A percentile compares a stretch with the other conserved stretches of the same genome.
phyloP scores from a whole-genome alignment of 2,888 invertebrate genomes.

The Colostygia pectinataria region DNA sequence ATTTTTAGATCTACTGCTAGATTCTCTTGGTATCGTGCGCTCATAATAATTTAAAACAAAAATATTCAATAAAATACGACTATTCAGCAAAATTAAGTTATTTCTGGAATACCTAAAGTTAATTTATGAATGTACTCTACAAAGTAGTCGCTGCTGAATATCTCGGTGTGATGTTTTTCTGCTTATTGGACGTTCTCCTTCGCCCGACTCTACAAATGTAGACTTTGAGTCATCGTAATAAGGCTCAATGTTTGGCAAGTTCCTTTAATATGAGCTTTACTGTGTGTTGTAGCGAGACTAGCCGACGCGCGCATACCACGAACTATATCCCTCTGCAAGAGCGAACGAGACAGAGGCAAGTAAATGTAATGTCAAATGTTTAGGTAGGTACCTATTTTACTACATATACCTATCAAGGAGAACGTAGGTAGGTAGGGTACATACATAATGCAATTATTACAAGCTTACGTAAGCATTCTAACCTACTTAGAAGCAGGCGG shows the following conservation, averaged over 20 bases:
- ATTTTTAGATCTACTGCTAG: conserved; percentile 42
- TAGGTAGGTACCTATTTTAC: conserved; percentile 81
- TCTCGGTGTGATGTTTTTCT: conserved; percentile 59
- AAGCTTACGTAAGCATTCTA: conserved; percentile 74
- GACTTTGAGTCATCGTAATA: conserved; percentile 44
- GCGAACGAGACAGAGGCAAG: conserved; percentile 68
- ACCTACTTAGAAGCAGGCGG: conserved; percentile 64
- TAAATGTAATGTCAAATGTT: conserved; percentile 80
- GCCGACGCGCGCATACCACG: conserved; percentile 81
- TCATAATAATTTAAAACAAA: conserved; percentile 2
- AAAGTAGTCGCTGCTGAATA: conserved; percentile 76
- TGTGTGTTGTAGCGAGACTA: conserved; percentile 67
- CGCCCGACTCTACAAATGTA: conserved; percentile 39
- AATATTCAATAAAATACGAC: not conserved
- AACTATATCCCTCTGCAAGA: conserved; percentile 72
- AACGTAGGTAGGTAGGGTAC: not conserved
- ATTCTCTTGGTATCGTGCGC: not conserved
- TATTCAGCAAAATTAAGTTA: conserved; percentile 18
- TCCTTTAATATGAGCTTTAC: conserved; percentile 51
- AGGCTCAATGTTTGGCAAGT: conserved; percentile 31
- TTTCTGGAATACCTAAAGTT: conserved; percentile 52
- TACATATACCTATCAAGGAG: conserved; percentile 34
- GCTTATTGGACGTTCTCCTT: conserved; percentile 38
- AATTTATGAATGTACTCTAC: conserved; percentile 77
- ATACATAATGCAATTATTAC: conserved; percentile 57